Percentiles rank a stretch among this genome's conserved stretches.
phyloP scores from a whole-genome alignment of 2,888 invertebrate species.

The Noctua janthe region DNA sequence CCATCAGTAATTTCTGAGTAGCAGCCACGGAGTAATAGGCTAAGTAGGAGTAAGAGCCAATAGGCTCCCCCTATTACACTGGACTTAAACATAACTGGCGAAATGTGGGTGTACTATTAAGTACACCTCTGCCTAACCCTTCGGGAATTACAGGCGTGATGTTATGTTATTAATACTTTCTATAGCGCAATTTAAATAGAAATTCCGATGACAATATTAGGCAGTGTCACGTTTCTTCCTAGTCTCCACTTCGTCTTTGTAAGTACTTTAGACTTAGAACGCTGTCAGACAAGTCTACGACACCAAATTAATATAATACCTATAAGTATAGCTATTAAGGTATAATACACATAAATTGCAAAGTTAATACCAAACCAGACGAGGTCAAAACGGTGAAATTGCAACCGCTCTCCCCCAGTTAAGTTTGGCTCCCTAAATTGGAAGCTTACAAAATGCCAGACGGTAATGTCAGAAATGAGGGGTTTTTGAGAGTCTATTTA shows the following conservation, averaged over 20 bases:
- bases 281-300: not conserved
- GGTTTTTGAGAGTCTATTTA: conserved; percentile 60
- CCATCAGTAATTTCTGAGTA: no score
- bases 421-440: conserved; percentile 69
- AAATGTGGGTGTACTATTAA: no score
- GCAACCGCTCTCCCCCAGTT: conserved; percentile 49
- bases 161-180: no score
- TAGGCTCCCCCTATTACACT: no score
- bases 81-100: no score
- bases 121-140: no score
- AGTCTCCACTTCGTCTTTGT: not conserved
- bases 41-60: no score
- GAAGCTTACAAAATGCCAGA: conserved; percentile 69
- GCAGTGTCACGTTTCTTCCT: not conserved
- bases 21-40: no score
- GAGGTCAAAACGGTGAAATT: conserved; percentile 68
- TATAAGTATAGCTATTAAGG: conserved; percentile 2
- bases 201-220: no score
- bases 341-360: conserved; percentile 32
- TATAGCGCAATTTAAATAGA: no score
- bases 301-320: not conserved
- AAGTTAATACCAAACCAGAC: conserved; percentile 54
- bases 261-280: not conserved
- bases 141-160: no score
- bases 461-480: conserved; percentile 69